Evolutionary conservation across 2,888 invertebrate species (phyloP), one percentile per base, ranked within the genome.

Genomic region (Hoplodrina ambigua): DNA sequence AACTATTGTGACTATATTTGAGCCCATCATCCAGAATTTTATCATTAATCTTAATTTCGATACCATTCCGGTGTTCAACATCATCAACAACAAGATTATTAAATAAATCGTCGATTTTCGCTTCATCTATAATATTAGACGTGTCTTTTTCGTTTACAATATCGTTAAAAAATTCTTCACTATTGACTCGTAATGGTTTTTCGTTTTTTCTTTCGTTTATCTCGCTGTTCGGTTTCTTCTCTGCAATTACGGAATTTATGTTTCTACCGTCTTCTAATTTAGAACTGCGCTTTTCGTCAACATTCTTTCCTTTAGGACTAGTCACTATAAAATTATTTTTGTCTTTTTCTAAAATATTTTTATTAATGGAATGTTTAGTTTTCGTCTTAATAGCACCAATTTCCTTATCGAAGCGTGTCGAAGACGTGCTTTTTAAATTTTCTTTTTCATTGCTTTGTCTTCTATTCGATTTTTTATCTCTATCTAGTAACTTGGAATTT

Each of bases 341-440:
- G 92, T 94, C 95, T 94, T 95, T 95, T 85, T 94, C 95, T 94
- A 95, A 92, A 91, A 91, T 93, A 93, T 84, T 91, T 89, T 93
- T 94, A 90, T 87, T 93, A 92, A 84, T 94, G 96, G 96, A 96
- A 95, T 96, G 96, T 94, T 94, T 95, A 88, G 91, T 86, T 95
- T 95, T 96, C 89, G 92, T 90, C 92, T 91, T 95, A 92, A 91
- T 94, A 96, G 96, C 95, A 96, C 95, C 95, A 94, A 90, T 93
- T 81, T 95, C 94, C 89, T 91, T 94, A 70, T 91, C 92, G 82
- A 87, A 86, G 84, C 90, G 87, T 71, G 90, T 88, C 60, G 89
- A 87, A 71, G 91, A 86, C 71, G 86, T 72, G 80, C 82, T 89
- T 87, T 93, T 95, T 3, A 89, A 83, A 84, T 93, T 94, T 85